Percentiles rank a stretch among this genome's conserved stretches.
These are phyloP conservation scores for Acridotheres tristis DNA, from an alignment of 2,797 vertebrate genomes.

Conservation along the genomic window DNA sequence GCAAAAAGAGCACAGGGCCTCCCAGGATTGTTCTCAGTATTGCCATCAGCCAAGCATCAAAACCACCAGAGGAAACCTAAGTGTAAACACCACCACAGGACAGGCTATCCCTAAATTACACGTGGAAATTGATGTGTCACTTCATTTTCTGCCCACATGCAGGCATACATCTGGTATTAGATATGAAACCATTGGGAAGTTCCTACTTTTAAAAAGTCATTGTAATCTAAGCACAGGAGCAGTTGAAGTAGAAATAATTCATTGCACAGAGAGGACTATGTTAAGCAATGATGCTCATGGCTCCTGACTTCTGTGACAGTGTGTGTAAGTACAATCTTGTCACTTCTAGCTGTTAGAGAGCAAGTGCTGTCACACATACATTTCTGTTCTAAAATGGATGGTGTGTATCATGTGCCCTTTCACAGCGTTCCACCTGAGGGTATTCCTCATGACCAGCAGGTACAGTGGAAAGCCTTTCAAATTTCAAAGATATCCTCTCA, in stretches of 20 bases:
- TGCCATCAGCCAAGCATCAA: not conserved
- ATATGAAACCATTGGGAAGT: not conserved
- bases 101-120: not conserved
- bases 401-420: not conserved
- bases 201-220: not conserved
- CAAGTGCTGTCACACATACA: not conserved
- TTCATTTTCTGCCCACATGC: not conserved
- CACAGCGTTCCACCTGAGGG: not conserved
- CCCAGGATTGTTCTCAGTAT: not conserved
- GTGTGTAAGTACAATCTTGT: not conserved
- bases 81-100: not conserved
- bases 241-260: not conserved
- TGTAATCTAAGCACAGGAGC: not conserved
- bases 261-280: not conserved
- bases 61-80: not conserved
- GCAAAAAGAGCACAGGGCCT: not conserved
- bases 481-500: not conserved
- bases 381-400: not conserved
- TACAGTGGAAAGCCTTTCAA: not conserved
- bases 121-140: not conserved
- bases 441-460: not conserved
- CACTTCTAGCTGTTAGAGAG: not conserved
- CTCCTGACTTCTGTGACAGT: not conserved
- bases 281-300: not conserved
- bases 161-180: not conserved